Base-by-base conservation (phyloP, 2,113 vertebrate species). In the Cinclus mexicanus region DNA sequence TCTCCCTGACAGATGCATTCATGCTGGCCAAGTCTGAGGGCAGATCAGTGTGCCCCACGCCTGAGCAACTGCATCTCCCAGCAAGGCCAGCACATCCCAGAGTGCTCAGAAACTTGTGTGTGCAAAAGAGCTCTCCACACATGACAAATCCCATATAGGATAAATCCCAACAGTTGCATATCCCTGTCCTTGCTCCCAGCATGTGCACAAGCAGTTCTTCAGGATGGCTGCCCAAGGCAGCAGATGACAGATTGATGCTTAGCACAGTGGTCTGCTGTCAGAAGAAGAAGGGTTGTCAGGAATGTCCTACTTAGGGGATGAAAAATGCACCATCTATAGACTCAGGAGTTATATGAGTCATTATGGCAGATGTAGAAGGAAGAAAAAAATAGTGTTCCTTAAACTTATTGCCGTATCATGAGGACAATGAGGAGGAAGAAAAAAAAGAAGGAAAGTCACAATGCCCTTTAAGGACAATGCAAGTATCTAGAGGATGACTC, bases 21-120 rank as follows among this genome's bases (percentile, higher is more conserved):
- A 12, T 8, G 31, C 24, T n/a, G 64, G 42, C 59, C 37, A 74
- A 60, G 16, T 17, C 37, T 25, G 49, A 65, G 25, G 46, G 33
- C 67, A 59, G 33, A 42, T 33, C 70, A 42, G 19, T 19, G 46
- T 0, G 18, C 6, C 50, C 41, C 29, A 9, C 26, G 20, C 13
- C 44, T 39, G 31, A 35, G 17, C 10, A 75, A 22, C 41, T 67
- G 71, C n/a, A 56, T 21, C 59, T 39, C 39, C 37, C 46, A 52
- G 53, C 49, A 60, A 71, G 28, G 41, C 35, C 57, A 64, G 57
- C 41, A 10, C 6, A 7, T 3, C 22, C 33, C 20, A 26, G 29
- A 26, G 18, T 31, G 61, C 35, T 46, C 52, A 87, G 35, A 50
- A 67, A 16, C 0, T 1, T 3, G 7, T 11, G 31, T 0, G 0